A percentile compares a stretch with the other conserved stretches of the same genome.
phyloP scores from a whole-genome alignment of 2,797 vertebrate genomes.

The Xiphorhynchus erythropygius region DNA sequence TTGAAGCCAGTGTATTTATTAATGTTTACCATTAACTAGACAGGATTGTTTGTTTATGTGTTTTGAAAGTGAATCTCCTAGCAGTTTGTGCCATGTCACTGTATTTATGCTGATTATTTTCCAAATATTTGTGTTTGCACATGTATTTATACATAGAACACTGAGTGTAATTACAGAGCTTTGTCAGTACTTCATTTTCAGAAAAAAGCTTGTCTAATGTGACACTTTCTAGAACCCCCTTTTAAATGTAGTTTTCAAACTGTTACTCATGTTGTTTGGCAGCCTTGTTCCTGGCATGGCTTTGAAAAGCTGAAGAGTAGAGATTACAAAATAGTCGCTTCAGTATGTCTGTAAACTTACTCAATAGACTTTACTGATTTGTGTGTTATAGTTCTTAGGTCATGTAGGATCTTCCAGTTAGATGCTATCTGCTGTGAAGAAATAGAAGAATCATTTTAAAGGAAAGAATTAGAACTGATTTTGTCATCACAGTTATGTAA shows the following conservation, averaged over 20 bases:
- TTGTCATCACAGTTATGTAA: neutral
- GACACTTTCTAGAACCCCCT: neutral
- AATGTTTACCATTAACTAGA: neutral
- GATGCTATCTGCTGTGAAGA: neutral
- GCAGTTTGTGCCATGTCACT: neutral
- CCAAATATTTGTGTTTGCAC: neutral
- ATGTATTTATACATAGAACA: neutral
- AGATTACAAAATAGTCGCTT: neutral
- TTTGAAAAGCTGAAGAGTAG: neutral
- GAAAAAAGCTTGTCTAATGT: neutral
- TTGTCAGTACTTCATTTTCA: neutral
- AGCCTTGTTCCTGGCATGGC: neutral
- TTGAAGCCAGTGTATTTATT: neutral
- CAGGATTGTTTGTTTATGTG: neutral
- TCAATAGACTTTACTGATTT: neutral
- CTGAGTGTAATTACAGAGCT: neutral
- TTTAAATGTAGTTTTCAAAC: slow-evolving; percentile 29
- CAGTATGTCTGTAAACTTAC: neutral
- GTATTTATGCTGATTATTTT: neutral
- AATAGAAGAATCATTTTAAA: neutral
- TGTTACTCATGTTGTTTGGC: slow-evolving; percentile 12
- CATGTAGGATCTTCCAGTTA: neutral
- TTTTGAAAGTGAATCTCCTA: neutral
- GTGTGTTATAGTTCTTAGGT: neutral
- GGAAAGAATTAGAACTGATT: neutral